Conservation (phyloP, 2,888 invertebrate species). For the Anthophora plumipes region DNA sequence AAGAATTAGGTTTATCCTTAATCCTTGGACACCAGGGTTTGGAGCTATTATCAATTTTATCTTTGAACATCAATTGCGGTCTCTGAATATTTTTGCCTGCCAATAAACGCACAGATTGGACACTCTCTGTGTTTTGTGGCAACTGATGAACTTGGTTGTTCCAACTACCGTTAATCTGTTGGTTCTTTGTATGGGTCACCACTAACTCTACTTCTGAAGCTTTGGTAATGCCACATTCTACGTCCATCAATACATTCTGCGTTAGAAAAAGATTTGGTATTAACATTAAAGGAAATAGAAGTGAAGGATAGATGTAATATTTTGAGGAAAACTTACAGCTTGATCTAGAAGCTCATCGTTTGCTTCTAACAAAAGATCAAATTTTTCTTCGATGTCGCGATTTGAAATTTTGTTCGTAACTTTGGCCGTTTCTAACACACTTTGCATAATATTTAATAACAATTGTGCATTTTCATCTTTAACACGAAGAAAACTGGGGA, state of each 20-base stretch:
- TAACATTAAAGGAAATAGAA: not conserved
- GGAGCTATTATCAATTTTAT: slow-evolving; percentile 92
- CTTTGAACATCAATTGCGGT: slow-evolving; percentile 94
- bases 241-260: slow-evolving; percentile 87
- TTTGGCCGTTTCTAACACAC: slow-evolving; percentile 86
- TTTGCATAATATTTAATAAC: slow-evolving; percentile 87
- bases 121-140: not conserved
- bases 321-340: slow-evolving; percentile 87
- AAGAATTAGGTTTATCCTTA: slow-evolving; percentile 94
- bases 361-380: slow-evolving; percentile 92
- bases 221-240: slow-evolving; percentile 87
- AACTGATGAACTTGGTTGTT: slow-evolving; percentile 80
- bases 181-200: slow-evolving; percentile 84
- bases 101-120: slow-evolving; percentile 86
- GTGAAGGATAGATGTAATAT: not conserved
- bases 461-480: slow-evolving; percentile 88
- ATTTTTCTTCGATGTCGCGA: slow-evolving; percentile 88
- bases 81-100: slow-evolving; percentile 90
- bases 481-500: slow-evolving; percentile 89
- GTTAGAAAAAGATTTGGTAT: not conserved
- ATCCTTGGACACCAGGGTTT: slow-evolving; percentile 93
- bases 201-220: slow-evolving; percentile 85
- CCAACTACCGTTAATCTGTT: slow-evolving; percentile 87
- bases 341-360: slow-evolving; percentile 94
- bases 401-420: slow-evolving; percentile 86